These are phyloP conservation scores for Cephus cinctus DNA, from an alignment of 1,140 invertebrate species.

Conservation along the genomic window DNA sequence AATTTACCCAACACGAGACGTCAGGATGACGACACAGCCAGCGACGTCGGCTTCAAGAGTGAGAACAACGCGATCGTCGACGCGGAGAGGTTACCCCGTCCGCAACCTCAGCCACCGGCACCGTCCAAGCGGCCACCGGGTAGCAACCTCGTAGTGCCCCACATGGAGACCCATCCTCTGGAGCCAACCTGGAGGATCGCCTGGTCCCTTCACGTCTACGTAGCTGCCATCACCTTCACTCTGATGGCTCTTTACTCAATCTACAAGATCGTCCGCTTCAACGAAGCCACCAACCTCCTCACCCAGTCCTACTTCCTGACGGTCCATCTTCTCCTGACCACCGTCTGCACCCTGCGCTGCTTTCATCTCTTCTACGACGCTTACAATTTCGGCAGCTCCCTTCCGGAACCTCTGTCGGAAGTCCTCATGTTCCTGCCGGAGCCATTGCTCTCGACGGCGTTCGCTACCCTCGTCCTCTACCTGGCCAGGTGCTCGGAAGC, in stretches of 20 bases:
- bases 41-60: constrained; percentile 36
- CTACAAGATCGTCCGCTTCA: constrained; percentile 77
- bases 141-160: constrained; percentile 28
- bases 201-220: constrained; percentile 87
- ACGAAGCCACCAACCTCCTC: constrained; percentile 76
- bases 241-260: constrained; percentile 79
- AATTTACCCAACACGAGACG: constrained; percentile 46
- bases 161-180: constrained; percentile 34
- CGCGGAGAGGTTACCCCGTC: constrained; percentile 42
- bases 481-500: constrained; percentile 70
- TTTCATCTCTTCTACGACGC: constrained; percentile 88
- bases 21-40: constrained; percentile 32
- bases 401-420: constrained; percentile 76
- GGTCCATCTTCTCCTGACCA: constrained; percentile 76
- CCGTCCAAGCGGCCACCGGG: constrained; percentile 30
- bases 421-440: constrained; percentile 81
- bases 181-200: constrained; percentile 71
- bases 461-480: constrained; percentile 82
- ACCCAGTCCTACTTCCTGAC: constrained; percentile 82
- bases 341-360: constrained; percentile 77
- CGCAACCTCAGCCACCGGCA: constrained; percentile 45
- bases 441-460: constrained; percentile 80
- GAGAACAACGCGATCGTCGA: constrained; percentile 47
- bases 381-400: constrained; percentile 77
- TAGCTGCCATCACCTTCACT: constrained; percentile 78